phyloP scores from a whole-genome alignment of 2,888 invertebrate species.

The Prosopocoilus inquinatus region DNA sequence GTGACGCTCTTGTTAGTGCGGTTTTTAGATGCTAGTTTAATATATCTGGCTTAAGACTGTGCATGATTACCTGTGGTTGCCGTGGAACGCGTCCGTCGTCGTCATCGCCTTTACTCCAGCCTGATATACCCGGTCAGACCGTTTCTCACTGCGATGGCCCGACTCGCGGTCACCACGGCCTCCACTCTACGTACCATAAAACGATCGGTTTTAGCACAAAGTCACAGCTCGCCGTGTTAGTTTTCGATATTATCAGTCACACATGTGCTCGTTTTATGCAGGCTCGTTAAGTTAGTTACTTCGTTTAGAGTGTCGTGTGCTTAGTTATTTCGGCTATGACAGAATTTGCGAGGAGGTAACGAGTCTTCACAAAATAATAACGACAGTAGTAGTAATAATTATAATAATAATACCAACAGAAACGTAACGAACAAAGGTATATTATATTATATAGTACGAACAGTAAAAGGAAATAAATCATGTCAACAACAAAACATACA shows the following conservation, averaged over 20 bases:
- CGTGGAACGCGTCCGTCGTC: conserved; percentile 36
- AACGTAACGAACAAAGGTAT: conserved; percentile 23
- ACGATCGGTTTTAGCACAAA: conserved; percentile 43
- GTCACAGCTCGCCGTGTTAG: conserved; percentile 29
- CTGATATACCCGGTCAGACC: conserved; percentile 18
- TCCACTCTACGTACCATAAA: conserved; percentile 49
- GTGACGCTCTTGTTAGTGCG: conserved; percentile 31
- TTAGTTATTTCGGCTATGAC: conserved; percentile 9
- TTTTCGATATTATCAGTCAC: background rate
- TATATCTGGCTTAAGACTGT: conserved; percentile 46
- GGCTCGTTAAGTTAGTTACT: background rate
- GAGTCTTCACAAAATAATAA: conserved; percentile 40
- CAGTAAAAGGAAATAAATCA: conserved; percentile 45
- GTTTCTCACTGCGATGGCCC: conserved; percentile 27
- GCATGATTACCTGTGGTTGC: conserved; percentile 47
- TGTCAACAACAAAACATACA: conserved; percentile 53
- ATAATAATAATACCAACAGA: conserved; percentile 15
- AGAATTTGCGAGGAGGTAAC: conserved; percentile 51
- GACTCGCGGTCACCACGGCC: conserved; percentile 38
- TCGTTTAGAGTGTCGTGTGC: conserved; percentile 20
- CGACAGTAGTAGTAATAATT: conserved; percentile 17
- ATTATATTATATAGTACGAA: conserved; percentile 30
- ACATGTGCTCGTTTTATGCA: background rate
- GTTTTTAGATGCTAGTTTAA: conserved; percentile 35
- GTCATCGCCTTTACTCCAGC: conserved; percentile 31